Base-by-base conservation (phyloP, 2,797 vertebrate genomes). In the Chloroceryle amazona region DNA sequence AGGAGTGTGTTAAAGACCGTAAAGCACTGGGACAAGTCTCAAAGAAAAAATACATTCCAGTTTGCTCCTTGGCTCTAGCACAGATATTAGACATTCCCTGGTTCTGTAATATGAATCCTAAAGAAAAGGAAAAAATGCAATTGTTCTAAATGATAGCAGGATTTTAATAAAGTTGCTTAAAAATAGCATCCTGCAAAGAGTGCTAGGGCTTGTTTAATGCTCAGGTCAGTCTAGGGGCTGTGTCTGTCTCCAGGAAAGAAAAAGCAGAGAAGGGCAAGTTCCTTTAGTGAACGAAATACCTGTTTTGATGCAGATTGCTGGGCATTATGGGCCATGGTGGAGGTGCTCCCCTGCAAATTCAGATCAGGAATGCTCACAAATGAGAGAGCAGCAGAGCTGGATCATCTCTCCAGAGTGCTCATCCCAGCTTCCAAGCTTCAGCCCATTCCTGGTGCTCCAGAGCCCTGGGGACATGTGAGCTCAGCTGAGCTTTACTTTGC, bases 281-380 rank as follows among this genome's bases (percentile, higher is more conserved):
- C 39, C 58, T 44, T 3, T 17, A 66, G 33, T 44, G 74, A 23
- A 22, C 8, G 19, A 16, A 54, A 41, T 10, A 11, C n/a, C 37
- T 57, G 52, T 11, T 83, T 23, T 72, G 70, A 1, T 26, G 55
- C 73, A 91, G 35, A 26, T 25, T 1, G 0, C 37, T n/a, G 52
- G 73, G 70, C n/a, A 18, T 4, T 14, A 44, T 1, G 0, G 35
- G 25, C 37, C 2, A 1, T 1, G 3, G 5, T 35, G 18, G 39
- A 47, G 12, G 19, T 62, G 46, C 41, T 44, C 11, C 15, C 44
- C 76, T 33, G 28, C 29, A 62, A 33, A 44, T 42, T 44, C 80
- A 15, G 31, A 29, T 1, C 37, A 67, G 82, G 39, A 71, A 22
- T 21, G n/a, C 20, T 62, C 41, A 62, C 79, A 46, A 54, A 55